These are phyloP conservation scores for Gorsachius goisagi DNA, from an alignment of 2,113 vertebrate genomes.

Conservation along the genomic window DNA sequence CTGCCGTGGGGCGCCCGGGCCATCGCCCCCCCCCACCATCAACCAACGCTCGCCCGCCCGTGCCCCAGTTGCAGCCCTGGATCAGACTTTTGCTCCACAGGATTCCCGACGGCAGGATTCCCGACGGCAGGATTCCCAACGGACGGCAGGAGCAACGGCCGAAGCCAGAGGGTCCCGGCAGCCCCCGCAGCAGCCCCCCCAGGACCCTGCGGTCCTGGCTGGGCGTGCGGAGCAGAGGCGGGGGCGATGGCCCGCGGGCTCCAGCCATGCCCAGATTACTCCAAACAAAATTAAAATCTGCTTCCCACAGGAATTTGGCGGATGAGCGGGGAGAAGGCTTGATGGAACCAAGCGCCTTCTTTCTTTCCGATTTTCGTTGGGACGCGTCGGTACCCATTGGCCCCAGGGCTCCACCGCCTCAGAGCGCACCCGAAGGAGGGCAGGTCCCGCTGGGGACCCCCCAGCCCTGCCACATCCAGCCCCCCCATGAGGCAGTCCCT, in stretches of 20 bases:
- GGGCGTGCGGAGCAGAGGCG: background rate
- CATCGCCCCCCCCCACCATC: background rate
- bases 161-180: background rate
- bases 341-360: slow-evolving; percentile 12
- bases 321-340: background rate
- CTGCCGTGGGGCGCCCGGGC: background rate
- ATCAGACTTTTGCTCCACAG: background rate
- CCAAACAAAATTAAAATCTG: slow-evolving; percentile 34
- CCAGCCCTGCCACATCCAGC: accelerated
- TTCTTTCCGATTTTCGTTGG: slow-evolving; percentile 47
- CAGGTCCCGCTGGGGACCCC: background rate
- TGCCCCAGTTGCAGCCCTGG: background rate
- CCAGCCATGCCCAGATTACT: background rate
- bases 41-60: accelerated
- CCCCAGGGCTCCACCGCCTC: background rate
- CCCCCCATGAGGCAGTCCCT: background rate
- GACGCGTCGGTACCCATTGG: slow-evolving; percentile 25
- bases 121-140: too few relatives aligned
- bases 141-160: too few relatives aligned
- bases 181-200: background rate
- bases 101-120: background rate
- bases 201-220: background rate
- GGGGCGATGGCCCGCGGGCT: background rate
- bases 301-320: slow-evolving; percentile 34
- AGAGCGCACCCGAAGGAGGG: background rate